Conservation (phyloP, 2,113 vertebrate species). For the Gadus macrocephalus region DNA sequence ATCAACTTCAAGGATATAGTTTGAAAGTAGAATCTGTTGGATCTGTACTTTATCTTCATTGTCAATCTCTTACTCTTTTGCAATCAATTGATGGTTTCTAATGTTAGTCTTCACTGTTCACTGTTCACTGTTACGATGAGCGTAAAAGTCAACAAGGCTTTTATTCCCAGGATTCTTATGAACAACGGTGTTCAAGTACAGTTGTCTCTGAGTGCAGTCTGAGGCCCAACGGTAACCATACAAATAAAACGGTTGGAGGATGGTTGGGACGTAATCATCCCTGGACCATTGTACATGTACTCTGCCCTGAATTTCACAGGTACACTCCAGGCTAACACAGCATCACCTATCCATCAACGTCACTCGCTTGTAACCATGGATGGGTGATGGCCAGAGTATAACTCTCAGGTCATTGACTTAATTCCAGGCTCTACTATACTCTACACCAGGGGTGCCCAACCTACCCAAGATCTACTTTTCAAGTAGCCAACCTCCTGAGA, state of each 20-base stretch:
- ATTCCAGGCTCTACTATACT: slow-evolving; percentile 61
- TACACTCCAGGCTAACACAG: slow-evolving; percentile 3
- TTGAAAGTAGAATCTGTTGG: too few species aligned
- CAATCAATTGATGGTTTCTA: too few species aligned
- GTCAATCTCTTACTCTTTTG: too few species aligned
- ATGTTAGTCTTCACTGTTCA: too few species aligned
- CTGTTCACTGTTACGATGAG: neutral
- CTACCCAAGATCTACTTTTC: too few species aligned
- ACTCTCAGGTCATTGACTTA: slow-evolving; percentile 72
- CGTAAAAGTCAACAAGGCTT: slow-evolving; percentile 28
- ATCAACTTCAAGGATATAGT: too few species aligned
- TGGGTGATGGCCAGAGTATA: slow-evolving; percentile 60
- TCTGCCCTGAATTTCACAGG: slow-evolving; percentile 61
- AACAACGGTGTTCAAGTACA: slow-evolving; percentile 27
- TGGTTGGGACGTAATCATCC: slow-evolving; percentile 44
- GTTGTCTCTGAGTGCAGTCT: slow-evolving; percentile 30
- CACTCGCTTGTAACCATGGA: too few species aligned
- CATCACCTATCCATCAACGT: too few species aligned
- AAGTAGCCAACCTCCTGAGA: too few species aligned
- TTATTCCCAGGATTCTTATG: slow-evolving; percentile 37
- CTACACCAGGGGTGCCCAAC: too few species aligned
- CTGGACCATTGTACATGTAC: slow-evolving; percentile 43
- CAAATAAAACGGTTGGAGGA: slow-evolving; percentile 44
- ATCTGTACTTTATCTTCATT: too few species aligned
- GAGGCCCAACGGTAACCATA: slow-evolving; percentile 58